Evolutionary conservation across 2,113 vertebrate species (phyloP).

Genomic region (Probosciger aterrimus): DNA sequence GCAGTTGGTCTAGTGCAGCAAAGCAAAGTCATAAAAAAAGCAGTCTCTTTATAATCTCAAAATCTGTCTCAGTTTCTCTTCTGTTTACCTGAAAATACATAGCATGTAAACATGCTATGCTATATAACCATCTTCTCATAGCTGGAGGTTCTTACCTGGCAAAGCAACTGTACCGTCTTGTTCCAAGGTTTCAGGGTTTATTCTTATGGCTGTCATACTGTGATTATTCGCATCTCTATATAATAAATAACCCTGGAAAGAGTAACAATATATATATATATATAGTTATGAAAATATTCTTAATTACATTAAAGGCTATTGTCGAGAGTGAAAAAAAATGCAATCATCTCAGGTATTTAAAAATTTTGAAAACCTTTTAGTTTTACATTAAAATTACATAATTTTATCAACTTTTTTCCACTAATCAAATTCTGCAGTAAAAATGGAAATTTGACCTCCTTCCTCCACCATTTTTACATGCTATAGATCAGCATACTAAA

Average conservation of each 20-base stretch:
- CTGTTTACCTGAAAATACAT: background rate
- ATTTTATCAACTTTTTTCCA: background rate
- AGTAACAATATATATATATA: background rate
- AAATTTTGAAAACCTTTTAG: background rate
- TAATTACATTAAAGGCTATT: background rate
- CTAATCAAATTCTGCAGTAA: background rate
- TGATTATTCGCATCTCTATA: constrained; percentile 95
- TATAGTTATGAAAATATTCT: background rate
- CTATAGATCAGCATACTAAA: background rate
- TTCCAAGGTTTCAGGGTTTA: constrained; percentile 97
- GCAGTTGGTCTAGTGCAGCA: background rate
- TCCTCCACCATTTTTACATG: background rate
- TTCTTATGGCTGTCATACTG: constrained; percentile 91
- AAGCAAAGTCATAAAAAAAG: background rate
- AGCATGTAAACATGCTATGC: background rate
- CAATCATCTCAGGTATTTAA: background rate
- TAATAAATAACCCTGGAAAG: constrained; percentile 88
- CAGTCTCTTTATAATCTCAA: background rate
- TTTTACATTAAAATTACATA: background rate
- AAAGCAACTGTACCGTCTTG: constrained; percentile 91
- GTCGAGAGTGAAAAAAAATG: background rate
- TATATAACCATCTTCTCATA: background rate
- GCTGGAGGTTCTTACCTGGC: constrained; percentile 81
- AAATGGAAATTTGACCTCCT: background rate
- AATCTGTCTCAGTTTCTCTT: background rate